Percentiles rank a stretch among this genome's conserved stretches.
phyloP scores from a whole-genome alignment of 2,797 vertebrate species.

The Artibeus lituratus region DNA sequence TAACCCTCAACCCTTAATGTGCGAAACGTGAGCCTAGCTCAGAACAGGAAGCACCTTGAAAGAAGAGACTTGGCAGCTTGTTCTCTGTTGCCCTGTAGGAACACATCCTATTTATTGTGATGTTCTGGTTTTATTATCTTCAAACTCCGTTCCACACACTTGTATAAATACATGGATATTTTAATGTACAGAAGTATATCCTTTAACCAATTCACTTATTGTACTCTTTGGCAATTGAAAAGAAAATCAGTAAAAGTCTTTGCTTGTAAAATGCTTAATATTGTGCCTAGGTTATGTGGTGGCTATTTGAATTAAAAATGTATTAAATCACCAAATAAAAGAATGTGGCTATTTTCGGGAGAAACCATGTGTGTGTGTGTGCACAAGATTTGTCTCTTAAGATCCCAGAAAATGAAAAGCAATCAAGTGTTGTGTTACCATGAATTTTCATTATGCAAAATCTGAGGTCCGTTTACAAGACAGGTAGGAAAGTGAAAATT shows the following conservation, averaged over 20 bases:
- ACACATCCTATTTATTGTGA: slow-evolving; percentile 71
- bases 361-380: slow-evolving; percentile 45
- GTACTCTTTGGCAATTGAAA: slow-evolving; percentile 75
- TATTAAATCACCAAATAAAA: slow-evolving; percentile 83
- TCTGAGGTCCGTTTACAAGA: neutral
- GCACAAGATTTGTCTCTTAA: neutral
- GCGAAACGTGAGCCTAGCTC: slow-evolving; percentile 43
- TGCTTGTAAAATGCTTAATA: slow-evolving; percentile 85
- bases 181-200: slow-evolving; percentile 81
- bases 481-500: neutral
- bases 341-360: slow-evolving; percentile 79
- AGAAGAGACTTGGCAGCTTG: neutral
- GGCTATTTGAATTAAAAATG: slow-evolving; percentile 81
- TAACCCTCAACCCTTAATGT: neutral
- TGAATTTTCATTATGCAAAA: neutral
- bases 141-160: slow-evolving; percentile 75
- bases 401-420: neutral
- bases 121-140: slow-evolving; percentile 37
- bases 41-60: slow-evolving; percentile 27
- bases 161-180: slow-evolving; percentile 76
- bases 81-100: neutral
- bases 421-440: neutral
- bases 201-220: slow-evolving; percentile 79
- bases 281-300: slow-evolving; percentile 80
- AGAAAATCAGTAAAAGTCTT: slow-evolving; percentile 80